phyloP scores from a whole-genome alignment of 2,113 vertebrate species.

The Dicentrarchus labrax region DNA sequence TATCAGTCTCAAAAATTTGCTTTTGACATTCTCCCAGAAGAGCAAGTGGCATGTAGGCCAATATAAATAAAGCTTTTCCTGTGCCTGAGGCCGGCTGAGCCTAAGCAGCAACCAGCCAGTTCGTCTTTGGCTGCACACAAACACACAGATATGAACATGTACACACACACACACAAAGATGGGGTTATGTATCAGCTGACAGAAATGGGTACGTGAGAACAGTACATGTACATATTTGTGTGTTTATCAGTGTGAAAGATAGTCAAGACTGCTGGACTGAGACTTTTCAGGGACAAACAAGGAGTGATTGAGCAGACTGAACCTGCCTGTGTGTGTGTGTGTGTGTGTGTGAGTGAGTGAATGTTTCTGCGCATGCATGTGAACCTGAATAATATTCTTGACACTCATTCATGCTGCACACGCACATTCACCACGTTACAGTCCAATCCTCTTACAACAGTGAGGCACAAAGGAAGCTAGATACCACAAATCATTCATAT shows the following conservation, averaged over 20 bases:
- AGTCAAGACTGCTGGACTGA: constrained; percentile 7
- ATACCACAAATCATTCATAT: background rate
- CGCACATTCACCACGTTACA: constrained; percentile 4
- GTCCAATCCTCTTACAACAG: background rate
- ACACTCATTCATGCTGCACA: constrained; percentile 20
- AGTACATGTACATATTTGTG: constrained; percentile 21
- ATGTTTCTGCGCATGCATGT: background rate
- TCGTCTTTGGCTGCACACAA: background rate
- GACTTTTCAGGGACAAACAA: constrained; percentile 47
- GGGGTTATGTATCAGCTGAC: constrained; percentile 19
- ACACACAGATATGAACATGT: background rate
- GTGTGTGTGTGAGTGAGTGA: no score
- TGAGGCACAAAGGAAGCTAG: background rate
- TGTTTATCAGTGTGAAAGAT: constrained; percentile 40
- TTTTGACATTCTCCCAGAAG: constrained; percentile 55
- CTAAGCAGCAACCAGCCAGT: constrained; percentile 37
- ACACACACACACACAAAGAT: constrained; percentile 14
- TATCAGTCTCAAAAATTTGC: constrained; percentile 55
- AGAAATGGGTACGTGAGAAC: constrained; percentile 7
- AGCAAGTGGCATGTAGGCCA: constrained; percentile 60
- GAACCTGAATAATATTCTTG: constrained; percentile 15
- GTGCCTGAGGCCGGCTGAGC: constrained; percentile 38
- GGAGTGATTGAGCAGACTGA: constrained; percentile 15
- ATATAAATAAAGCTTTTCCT: constrained; percentile 57
- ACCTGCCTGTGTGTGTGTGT: background rate